Conservation (phyloP, 2,797 vertebrate genomes). For the Danio choprae region DNA sequence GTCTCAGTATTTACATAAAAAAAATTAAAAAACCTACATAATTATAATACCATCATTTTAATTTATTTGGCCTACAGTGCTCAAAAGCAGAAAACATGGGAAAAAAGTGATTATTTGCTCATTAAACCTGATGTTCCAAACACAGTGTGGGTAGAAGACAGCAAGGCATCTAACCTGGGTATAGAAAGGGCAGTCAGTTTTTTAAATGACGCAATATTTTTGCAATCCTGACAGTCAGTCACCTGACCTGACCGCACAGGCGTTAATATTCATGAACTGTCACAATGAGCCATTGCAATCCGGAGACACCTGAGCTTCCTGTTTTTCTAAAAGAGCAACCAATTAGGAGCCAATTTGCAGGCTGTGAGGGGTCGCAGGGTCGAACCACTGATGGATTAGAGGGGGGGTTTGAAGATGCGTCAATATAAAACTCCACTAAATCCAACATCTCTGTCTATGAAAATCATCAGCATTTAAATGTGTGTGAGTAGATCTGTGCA, state of each 20-base stretch:
- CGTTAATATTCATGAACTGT: slow-evolving; percentile 37
- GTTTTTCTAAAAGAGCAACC: slow-evolving; percentile 56
- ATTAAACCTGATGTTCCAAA: slow-evolving; percentile 4
- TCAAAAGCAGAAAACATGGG: no score
- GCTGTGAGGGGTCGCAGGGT: slow-evolving; percentile 72
- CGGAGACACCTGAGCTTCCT: slow-evolving; percentile 52
- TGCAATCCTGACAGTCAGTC: slow-evolving; percentile 19
- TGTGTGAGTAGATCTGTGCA: slow-evolving; percentile 34
- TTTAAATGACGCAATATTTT: slow-evolving; percentile 12
- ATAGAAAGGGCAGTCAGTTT: background rate
- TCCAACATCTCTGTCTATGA: slow-evolving; percentile 5
- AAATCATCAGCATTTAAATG: background rate
- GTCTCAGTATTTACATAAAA: no score
- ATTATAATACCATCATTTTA: no score
- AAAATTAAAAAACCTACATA: no score
- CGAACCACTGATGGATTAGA: slow-evolving; percentile 70
- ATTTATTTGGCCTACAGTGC: no score
- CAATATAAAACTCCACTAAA: slow-evolving; percentile 64
- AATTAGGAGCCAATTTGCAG: slow-evolving; percentile 78
- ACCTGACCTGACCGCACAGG: slow-evolving; percentile 1
- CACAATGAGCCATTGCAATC: slow-evolving; percentile 58
- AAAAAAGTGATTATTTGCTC: background rate
- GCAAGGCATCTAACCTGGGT: background rate
- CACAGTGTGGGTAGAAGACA: background rate
- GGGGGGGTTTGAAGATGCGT: slow-evolving; percentile 66